Evolutionary conservation across 2,113 vertebrate genomes (phyloP).

Genomic region (Trematomus loennbergii): DNA sequence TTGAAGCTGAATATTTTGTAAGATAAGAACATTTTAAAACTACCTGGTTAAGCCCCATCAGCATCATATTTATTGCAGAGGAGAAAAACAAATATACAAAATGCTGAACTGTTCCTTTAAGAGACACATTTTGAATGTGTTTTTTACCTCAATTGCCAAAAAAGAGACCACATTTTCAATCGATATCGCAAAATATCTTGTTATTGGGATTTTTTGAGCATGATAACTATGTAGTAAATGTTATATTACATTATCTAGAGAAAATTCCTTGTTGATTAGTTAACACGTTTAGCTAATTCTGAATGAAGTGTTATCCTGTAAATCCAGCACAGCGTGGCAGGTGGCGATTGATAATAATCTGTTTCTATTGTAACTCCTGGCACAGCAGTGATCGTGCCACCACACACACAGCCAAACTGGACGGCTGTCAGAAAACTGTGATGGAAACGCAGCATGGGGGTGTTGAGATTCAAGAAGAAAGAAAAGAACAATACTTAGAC

Average conservation of each 20-base stretch:
- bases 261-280: neutral
- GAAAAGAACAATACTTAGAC: neutral
- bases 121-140: too few relatives aligned
- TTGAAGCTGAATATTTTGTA: too few relatives aligned
- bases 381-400: neutral
- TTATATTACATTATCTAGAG: neutral
- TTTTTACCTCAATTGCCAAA: too few relatives aligned
- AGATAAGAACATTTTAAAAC: too few relatives aligned
- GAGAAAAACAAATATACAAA: too few relatives aligned
- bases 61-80: too few relatives aligned
- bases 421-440: slow-evolving; percentile 15
- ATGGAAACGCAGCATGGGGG: neutral
- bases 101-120: too few relatives aligned
- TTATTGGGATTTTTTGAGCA: too few relatives aligned
- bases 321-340: slow-evolving; percentile 22
- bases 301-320: neutral
- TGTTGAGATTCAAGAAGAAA: neutral
- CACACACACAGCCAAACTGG: slow-evolving; percentile 41
- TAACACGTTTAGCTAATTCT: neutral
- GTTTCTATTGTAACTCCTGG: slow-evolving; percentile 48
- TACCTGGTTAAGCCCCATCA: too few relatives aligned
- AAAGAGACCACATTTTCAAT: too few relatives aligned
- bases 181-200: too few relatives aligned
- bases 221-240: too few relatives aligned
- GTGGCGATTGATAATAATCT: slow-evolving; percentile 37